Evolutionary conservation across 2,797 vertebrate species (phyloP), one percentile per base, ranked within the genome.

Genomic region (Molossus alvarezi): DNA sequence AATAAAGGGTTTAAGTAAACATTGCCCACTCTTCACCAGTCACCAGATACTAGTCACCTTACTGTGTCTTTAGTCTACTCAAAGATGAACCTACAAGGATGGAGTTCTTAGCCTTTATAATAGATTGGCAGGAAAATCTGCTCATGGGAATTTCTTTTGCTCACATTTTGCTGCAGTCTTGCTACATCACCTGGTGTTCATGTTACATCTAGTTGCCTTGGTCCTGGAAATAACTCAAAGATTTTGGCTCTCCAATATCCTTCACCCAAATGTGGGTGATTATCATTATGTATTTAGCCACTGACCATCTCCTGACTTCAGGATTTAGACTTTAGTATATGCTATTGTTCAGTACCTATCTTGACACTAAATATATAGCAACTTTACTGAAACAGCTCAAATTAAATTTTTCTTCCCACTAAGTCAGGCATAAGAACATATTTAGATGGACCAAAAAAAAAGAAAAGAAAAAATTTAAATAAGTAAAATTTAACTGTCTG

Each of bases 301-400:
- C 10, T 37, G 29, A 27, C 18, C 3, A 55, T 88, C 7, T 81
- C 27, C n/a, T 77, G 9, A 60, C 27, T 67, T 3, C 3, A 75
- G 37, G 67, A 71, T 91, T 89, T 86, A 86, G 1, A 67, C 6
- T 71, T 76, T 23, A 33, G 21, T 21, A 12, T 21, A 73, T 11
- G 29, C 0, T 83, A 21, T 71, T 21, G 2, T n/a, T 90, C 48
- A 71, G 0, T 11, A 5, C 0, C 1, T 67, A 2, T 48, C 2
- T 76, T 60, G 14, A 13, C 12, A 69, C 10, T 77, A 83, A 79
- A 87, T 58, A 1, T 82, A 83, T 20, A 48, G 15, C 1, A 80
- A 65, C 4, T 3, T 84, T 33, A 48, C 1, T 81, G 13, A 33
- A 77, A 6, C 7, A 48, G 72, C 5, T 6, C 73, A 64, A 83